A percentile compares a stretch with the other conserved stretches of the same genome.
Evolutionary conservation across 2,888 invertebrate species (phyloP).

Genomic region (Drosophila cracens): DNA sequence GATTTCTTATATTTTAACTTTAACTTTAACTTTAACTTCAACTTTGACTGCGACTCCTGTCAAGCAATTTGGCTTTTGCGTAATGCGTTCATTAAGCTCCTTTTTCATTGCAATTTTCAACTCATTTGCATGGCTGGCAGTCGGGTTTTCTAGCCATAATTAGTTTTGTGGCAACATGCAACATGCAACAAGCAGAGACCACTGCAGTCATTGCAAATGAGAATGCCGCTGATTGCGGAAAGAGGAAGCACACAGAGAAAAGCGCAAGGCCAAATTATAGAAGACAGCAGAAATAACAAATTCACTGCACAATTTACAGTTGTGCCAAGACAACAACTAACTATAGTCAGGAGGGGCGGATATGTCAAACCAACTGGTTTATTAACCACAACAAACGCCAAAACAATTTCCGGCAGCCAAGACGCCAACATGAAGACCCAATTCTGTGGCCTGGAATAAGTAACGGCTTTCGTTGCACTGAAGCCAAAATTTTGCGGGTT

Average conservation of each 20-base stretch:
- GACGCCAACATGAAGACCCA: conserved; percentile 34
- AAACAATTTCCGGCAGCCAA: conserved; percentile 57
- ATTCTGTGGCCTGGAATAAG: conserved; percentile 3
- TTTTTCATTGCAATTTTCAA: conserved; percentile 34
- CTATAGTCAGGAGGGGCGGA: conserved; percentile 14
- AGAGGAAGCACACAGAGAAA: background rate
- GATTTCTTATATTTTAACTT: too few species aligned
- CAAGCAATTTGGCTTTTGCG: conserved; percentile 24
- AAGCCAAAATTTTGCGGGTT: background rate
- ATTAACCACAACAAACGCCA: conserved; percentile 69
- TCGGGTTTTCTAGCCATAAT: conserved; percentile 30
- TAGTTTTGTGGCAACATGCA: conserved; percentile 35
- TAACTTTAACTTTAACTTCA: background rate
- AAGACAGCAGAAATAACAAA: conserved; percentile 24
- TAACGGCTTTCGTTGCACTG: conserved; percentile 1
- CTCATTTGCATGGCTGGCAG: conserved; percentile 56
- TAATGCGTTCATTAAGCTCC: conserved; percentile 46
- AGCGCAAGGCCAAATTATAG: conserved; percentile 41
- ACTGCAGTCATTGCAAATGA: conserved; percentile 33
- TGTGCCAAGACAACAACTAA: conserved; percentile 17
- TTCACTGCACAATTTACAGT: background rate
- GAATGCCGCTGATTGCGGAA: conserved; percentile 14
- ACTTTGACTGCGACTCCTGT: conserved; percentile 1
- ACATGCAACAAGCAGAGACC: conserved; percentile 32
- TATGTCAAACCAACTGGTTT: conserved; percentile 42